Conservation (phyloP, 2,113 vertebrate species). For the Muntiacus reevesi region DNA sequence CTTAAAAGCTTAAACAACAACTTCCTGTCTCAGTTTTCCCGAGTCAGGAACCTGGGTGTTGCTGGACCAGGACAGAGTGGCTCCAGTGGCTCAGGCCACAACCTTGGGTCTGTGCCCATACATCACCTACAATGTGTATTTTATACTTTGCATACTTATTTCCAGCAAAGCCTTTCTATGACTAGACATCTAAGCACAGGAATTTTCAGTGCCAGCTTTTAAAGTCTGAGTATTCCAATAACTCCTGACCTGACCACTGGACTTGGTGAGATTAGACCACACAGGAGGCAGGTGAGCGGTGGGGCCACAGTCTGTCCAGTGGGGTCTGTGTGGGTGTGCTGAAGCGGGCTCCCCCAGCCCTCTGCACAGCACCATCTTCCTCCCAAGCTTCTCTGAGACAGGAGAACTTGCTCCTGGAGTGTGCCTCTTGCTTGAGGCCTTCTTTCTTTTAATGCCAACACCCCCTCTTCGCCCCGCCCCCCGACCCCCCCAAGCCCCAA, state of each 20-base stretch:
- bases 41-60: background rate
- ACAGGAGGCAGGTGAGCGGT: background rate
- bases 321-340: no score
- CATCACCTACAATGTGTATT: no score
- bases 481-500: no score
- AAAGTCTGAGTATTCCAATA: background rate
- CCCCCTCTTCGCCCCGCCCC: no score
- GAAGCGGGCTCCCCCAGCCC: background rate
- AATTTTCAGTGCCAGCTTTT: background rate
- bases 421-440: background rate
- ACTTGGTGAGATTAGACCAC: background rate
- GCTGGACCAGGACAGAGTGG: background rate
- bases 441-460: background rate
- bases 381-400: background rate
- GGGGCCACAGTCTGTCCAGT: background rate
- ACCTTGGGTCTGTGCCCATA: background rate
- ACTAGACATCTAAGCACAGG: background rate
- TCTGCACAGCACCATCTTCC: background rate
- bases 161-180: background rate
- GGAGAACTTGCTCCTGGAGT: background rate
- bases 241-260: background rate
- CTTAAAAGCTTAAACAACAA: background rate
- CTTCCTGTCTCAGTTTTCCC: background rate
- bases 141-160: background rate
- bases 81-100: background rate